A percentile compares a stretch with the other conserved stretches of the same genome.
These are phyloP conservation scores for Onthophagus sagittarius DNA, from an alignment of 2,888 invertebrate species.

Conservation along the genomic window DNA sequence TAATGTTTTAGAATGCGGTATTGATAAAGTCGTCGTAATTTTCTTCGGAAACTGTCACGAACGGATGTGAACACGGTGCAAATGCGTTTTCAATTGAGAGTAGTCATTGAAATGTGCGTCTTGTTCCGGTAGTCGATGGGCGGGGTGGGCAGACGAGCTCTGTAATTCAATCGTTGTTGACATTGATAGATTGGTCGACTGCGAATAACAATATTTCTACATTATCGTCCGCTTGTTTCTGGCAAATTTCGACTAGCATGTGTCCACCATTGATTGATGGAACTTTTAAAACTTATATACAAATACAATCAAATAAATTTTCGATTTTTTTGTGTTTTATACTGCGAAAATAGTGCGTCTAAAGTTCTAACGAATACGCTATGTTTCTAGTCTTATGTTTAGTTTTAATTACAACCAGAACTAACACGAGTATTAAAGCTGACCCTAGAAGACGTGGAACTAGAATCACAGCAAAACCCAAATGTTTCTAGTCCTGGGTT, in stretches of 20 bases:
- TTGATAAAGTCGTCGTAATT: not conserved
- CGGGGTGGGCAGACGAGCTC: not conserved
- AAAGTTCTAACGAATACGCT: too few species aligned
- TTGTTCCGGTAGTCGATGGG: not conserved
- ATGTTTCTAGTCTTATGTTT: too few species aligned
- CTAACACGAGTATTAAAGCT: too few species aligned
- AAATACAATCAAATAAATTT: too few species aligned
- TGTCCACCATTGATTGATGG: slow-evolving; percentile 6
- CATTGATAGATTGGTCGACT: slow-evolving; percentile 7
- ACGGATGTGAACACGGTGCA: not conserved
- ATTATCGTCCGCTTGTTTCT: slow-evolving; percentile 11
- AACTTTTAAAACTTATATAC: not conserved
- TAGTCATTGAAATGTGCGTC: not conserved
- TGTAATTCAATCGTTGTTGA: not conserved
- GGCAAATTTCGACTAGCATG: slow-evolving; percentile 9
- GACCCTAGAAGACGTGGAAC: too few species aligned
- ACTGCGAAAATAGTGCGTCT: too few species aligned
- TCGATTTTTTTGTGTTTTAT: too few species aligned
- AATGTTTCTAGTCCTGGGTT: too few species aligned
- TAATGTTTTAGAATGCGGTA: not conserved
- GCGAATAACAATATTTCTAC: slow-evolving; percentile 12
- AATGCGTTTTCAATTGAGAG: slow-evolving; percentile 5
- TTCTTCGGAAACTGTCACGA: not conserved
- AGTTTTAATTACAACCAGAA: too few species aligned
- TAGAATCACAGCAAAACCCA: too few species aligned